Base-by-base conservation (phyloP, 2,888 invertebrate genomes). In the Trimorus sp. region DNA sequence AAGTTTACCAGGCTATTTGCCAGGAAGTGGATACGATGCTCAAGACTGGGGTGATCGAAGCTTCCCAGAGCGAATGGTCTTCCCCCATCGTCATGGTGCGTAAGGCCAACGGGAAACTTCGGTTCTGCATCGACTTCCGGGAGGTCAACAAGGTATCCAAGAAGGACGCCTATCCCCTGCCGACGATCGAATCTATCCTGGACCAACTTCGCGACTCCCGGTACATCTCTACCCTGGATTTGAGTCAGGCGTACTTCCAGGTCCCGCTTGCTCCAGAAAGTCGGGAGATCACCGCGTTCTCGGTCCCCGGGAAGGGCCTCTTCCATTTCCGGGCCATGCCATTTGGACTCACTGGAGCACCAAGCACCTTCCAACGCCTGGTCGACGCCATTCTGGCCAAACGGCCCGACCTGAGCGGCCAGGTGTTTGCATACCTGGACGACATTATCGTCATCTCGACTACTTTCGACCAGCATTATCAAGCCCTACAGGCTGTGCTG, bases 11-110 rank as follows among this genome's bases (percentile, higher is more conserved):
- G 7, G 36, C 36, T 2, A 56, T 56, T 11, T 56, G 56, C 11
- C 1, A 37, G 1, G 89, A 90, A 76, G 83, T 90, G 0, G 88
- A 89, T 48, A 58, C 85, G 0, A 89, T 90, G 89, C 40, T 90
- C 0, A 56, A 48, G 0, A 36, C 82, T 0, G 88, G 85, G 0
- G 85, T 90, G 0, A 86, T 91, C 0, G 71, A 82, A 26, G 62
- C 53, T 0, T 81, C 79, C 0, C 14, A 51, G 0, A 83, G 79
- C 49, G 77, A 85, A 1, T 89, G 87, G 87, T 56, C 58, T 0
- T 69, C 88, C 2, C 87, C 88, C 0, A 84, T 87, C 11, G 82
- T 89, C 7, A 56, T 56, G 56, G 56, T 56, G 3, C 56, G 56
- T 3, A 56, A 56, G n/a, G 15, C 56, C 9, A 12, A n/a, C 11